Conservation (phyloP, 2,888 invertebrate species). For the Incurvaria masculella region DNA sequence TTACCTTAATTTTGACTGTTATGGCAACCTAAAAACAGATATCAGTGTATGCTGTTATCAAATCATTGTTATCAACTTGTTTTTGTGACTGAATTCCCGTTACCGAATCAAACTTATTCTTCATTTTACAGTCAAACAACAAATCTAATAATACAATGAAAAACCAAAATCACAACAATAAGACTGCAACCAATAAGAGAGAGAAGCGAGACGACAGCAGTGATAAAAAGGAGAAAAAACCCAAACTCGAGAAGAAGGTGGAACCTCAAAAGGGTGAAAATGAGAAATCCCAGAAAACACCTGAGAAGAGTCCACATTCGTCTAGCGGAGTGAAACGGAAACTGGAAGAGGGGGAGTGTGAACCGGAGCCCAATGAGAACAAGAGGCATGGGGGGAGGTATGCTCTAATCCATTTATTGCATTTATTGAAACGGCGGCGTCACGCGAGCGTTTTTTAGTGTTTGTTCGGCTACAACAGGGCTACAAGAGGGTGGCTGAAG, state of each 20-base stretch:
- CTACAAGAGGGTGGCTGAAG: too few species aligned
- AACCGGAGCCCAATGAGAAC: slow-evolving; percentile 42
- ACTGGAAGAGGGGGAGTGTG: slow-evolving; percentile 55
- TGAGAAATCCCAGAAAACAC: slow-evolving; percentile 19
- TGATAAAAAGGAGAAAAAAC: slow-evolving; percentile 36
- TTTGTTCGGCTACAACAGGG: too few species aligned
- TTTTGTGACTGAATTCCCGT: too few species aligned
- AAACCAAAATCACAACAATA: slow-evolving; percentile 25
- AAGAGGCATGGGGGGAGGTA: slow-evolving; percentile 53
- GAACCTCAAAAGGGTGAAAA: slow-evolving; percentile 13
- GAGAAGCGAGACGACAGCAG: slow-evolving; percentile 30
- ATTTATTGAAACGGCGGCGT: background rate
- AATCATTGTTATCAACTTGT: too few species aligned
- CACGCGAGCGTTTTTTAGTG: too few species aligned
- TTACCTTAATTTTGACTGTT: too few species aligned
- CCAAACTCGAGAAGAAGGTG: slow-evolving; percentile 32
- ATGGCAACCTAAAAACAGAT: too few species aligned
- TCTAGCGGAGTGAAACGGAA: slow-evolving; percentile 48
- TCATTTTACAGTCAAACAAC: slow-evolving; percentile 30
- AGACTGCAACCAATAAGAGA: slow-evolving; percentile 22
- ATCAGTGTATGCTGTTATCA: too few species aligned
- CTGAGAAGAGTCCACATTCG: slow-evolving; percentile 34
- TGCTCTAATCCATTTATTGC: background rate
- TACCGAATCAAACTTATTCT: too few species aligned
- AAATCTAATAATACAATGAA: slow-evolving; percentile 43